Base-by-base conservation (phyloP, 1,140 invertebrate species). In the Ganaspis sp. region DNA sequence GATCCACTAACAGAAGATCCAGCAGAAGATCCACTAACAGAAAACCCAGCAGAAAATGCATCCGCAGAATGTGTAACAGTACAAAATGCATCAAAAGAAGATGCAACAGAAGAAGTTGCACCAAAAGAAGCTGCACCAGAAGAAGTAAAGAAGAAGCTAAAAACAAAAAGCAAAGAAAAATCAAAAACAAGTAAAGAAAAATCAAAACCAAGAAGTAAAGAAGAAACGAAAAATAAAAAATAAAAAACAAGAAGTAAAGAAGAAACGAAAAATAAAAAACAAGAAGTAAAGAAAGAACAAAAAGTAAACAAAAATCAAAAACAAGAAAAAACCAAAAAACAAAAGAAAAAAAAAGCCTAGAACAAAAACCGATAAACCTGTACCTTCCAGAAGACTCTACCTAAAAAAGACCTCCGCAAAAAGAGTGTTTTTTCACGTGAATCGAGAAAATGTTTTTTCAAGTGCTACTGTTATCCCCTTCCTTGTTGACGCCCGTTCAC, bases 401-500 rank as follows among this genome's bases (percentile, higher is more conserved):
- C n/a, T n/a, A n/a, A n/a, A n/a, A n/a, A n/a, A n/a, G n/a, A n/a
- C n/a, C n/a, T n/a, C n/a, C n/a, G n/a, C n/a, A n/a, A n/a, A n/a
- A n/a, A n/a, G n/a, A n/a, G n/a, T n/a, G n/a, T n/a, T n/a, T n/a
- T n/a, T n/a, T n/a, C n/a, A n/a, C n/a, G n/a, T n/a, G n/a, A n/a
- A n/a, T n/a, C 45, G n/a, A 5, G 71, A 78, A 77, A 75, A 79
- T 45, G 70, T 19, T 26, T 74, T 72, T 77, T 77, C 69, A 54
- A 40, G 70, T 54, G 42, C 58, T 75, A 49, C 71, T 69, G 40
- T 73, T 74, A 70, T 73, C 72, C 74, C 54, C 71, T 17, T 69
- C 58, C 53, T 73, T 71, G 71, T 78, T 82, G 81, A 79, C 83
- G 81, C 84, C 79, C 83, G 79, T 86, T 88, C 84, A 87, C 87